These are phyloP conservation scores for Amphiura filiformis DNA, from an alignment of 35 echinoderm and acorn worm species.

Conservation along the genomic window DNA sequence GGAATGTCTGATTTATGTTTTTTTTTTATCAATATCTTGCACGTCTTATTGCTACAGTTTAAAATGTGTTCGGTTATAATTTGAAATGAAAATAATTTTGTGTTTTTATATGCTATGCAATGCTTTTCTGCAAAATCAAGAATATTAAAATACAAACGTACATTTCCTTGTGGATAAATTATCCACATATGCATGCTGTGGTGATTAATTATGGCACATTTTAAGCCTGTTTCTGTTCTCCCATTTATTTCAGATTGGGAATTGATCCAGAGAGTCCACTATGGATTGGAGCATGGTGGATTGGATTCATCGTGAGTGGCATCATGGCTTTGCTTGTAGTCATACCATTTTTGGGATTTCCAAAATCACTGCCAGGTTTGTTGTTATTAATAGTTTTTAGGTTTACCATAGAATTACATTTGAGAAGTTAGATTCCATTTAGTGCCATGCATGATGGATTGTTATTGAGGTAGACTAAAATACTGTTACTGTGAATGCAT, in stretches of 20 bases:
- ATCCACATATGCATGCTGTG: too few relatives aligned
- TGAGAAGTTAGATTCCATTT: not conserved
- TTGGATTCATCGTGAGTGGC: slow-evolving; percentile 83
- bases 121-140: too few relatives aligned
- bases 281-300: slow-evolving; percentile 96
- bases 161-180: too few relatives aligned
- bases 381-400: not conserved
- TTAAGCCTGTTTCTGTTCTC: not conserved
- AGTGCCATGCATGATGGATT: not conserved
- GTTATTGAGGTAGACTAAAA: not conserved
- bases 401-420: not conserved
- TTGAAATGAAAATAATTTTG: too few relatives aligned
- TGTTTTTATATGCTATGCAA: too few relatives aligned
- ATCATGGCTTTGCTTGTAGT: slow-evolving; percentile 35
- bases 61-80: too few relatives aligned
- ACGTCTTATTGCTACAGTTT: too few relatives aligned
- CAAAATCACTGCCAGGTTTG: slow-evolving; percentile 83
- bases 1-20: too few relatives aligned
- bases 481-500: not conserved
- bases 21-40: too few relatives aligned
- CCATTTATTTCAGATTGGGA: slow-evolving; percentile 46
- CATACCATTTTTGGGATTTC: slow-evolving; percentile 85
- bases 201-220: too few relatives aligned
- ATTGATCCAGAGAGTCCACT: slow-evolving; percentile 79
- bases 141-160: too few relatives aligned